Evolutionary conservation across 2,113 vertebrate genomes (phyloP).

Genomic region (Riparia riparia): DNA sequence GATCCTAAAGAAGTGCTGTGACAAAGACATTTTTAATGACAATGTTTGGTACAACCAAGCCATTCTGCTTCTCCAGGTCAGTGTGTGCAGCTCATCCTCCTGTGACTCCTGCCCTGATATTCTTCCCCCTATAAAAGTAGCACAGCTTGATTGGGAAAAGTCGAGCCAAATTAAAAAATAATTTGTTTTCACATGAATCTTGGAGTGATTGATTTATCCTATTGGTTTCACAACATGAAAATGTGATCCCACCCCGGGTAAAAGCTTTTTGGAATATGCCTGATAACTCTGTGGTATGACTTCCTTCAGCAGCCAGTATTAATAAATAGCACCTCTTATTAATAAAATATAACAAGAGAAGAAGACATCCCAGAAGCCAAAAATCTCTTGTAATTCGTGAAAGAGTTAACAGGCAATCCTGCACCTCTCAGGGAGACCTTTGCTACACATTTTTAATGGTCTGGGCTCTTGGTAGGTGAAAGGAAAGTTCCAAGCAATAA

Average conservation of each 20-base stretch:
- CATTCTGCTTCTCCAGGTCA: not conserved
- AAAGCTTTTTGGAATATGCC: not conserved
- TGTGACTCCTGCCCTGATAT: not conserved
- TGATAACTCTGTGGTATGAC: not conserved
- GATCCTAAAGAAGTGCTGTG: not conserved
- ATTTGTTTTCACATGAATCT: not conserved
- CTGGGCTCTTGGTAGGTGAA: constrained; percentile 50
- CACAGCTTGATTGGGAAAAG: fast-evolving
- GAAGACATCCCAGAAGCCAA: not conserved
- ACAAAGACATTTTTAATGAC: constrained; percentile 3
- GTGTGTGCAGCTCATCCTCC: not conserved
- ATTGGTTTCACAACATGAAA: not conserved
- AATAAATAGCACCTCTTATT: not conserved
- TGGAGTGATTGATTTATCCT: not conserved
- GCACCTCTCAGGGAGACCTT: not conserved
- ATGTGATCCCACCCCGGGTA: not conserved
- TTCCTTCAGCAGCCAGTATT: not conserved
- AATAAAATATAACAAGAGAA: not conserved
- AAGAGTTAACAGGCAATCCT: constrained; percentile 17
- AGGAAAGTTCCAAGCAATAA: constrained; percentile 61
- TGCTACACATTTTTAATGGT: constrained; percentile 57
- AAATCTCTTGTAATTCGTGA: not conserved
- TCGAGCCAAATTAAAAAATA: not conserved
- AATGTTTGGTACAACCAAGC: not conserved
- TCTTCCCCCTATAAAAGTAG: not conserved